phyloP scores from a whole-genome alignment of 1,140 invertebrate species.

The Theocolax elegans region DNA sequence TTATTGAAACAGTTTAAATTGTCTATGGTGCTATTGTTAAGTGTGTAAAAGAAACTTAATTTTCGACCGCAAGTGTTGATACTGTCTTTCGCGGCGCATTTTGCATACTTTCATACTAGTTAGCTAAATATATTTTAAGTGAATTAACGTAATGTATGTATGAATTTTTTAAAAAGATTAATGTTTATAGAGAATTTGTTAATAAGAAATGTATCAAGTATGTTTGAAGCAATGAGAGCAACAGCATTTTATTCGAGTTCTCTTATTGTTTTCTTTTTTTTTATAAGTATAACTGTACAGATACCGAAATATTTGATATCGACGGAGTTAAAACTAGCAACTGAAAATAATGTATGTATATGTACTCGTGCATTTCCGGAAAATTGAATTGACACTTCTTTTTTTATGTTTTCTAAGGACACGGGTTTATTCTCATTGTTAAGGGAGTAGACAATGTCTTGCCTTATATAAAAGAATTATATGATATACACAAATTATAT shows the following conservation, averaged over 20 bases:
- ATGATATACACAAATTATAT: slow-evolving; percentile 3
- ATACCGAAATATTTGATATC: background rate
- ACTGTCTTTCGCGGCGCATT: too few relatives aligned
- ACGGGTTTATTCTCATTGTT: background rate
- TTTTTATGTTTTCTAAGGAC: background rate
- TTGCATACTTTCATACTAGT: background rate
- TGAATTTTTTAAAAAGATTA: slow-evolving; percentile 3
- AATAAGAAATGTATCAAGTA: background rate
- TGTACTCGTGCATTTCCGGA: background rate
- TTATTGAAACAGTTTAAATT: background rate
- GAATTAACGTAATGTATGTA: slow-evolving; percentile 1
- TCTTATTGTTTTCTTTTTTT: background rate
- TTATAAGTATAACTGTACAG: too few relatives aligned
- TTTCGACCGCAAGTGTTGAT: too few relatives aligned
- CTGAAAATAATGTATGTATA: background rate
- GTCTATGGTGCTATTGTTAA: background rate
- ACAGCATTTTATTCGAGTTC: slow-evolving; percentile 12
- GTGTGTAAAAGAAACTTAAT: too few relatives aligned
- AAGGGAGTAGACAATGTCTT: slow-evolving; percentile 40
- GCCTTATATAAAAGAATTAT: slow-evolving; percentile 48
- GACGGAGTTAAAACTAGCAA: background rate
- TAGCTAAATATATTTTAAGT: slow-evolving; percentile 25
- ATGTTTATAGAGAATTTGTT: too few relatives aligned
- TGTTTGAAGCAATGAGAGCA: background rate
- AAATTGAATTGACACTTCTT: slow-evolving; percentile 3